Conservation (phyloP, 2,797 vertebrate genomes). For the Poliocrania exsul region DNA sequence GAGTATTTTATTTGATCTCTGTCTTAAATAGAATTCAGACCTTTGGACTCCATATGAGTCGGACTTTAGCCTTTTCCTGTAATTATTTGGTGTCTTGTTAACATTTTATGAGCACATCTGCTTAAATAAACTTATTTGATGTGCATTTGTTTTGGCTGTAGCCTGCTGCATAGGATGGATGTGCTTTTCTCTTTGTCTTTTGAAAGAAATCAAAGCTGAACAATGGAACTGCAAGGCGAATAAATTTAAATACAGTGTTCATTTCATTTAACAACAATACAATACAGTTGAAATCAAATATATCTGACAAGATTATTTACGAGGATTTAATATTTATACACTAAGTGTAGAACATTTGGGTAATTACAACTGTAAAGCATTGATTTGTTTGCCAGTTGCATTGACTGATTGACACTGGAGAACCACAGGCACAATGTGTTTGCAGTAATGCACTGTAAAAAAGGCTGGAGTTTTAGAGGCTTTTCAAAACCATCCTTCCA, state of each 20-base stretch:
- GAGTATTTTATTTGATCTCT: slow-evolving; percentile 67
- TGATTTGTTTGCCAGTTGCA: not conserved
- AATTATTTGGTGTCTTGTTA: slow-evolving; percentile 77
- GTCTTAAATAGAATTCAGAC: slow-evolving; percentile 70
- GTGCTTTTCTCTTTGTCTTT: slow-evolving; percentile 43
- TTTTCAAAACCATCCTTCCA: not conserved
- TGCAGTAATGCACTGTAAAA: not conserved
- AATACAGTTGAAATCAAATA: slow-evolving; percentile 8
- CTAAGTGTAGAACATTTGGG: not conserved
- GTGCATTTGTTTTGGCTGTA: slow-evolving; percentile 60
- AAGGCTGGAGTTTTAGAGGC: not conserved
- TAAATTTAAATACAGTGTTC: slow-evolving; percentile 11
- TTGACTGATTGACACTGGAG: not conserved
- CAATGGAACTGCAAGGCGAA: slow-evolving; percentile 11
- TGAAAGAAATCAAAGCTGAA: slow-evolving; percentile 42
- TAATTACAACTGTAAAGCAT: slow-evolving; percentile 19
- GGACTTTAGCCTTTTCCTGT: slow-evolving; percentile 71
- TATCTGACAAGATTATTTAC: slow-evolving; percentile 29
- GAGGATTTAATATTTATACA: slow-evolving; percentile 42
- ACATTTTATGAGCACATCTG: slow-evolving; percentile 78
- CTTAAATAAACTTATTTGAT: slow-evolving; percentile 71
- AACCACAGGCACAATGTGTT: not conserved
- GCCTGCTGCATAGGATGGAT: slow-evolving; percentile 26
- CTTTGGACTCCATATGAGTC: slow-evolving; percentile 30
- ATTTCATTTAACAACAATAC: slow-evolving; percentile 6